These are phyloP conservation scores for Rhynchotus rufescens DNA, from an alignment of 2,797 vertebrate genomes.

Conservation along the genomic window DNA sequence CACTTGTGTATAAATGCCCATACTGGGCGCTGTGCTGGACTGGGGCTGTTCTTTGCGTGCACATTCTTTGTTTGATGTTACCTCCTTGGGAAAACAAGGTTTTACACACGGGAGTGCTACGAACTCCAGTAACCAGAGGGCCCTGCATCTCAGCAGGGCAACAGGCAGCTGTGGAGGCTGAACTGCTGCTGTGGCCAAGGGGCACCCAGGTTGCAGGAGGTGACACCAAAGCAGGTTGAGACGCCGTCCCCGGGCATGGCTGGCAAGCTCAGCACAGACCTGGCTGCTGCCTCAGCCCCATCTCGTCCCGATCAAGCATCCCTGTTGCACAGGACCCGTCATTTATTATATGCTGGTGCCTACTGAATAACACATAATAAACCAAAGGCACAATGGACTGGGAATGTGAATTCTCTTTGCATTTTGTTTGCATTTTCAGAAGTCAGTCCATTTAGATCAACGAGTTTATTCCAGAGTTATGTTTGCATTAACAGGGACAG, in stretches of 20 bases:
- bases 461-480: neutral
- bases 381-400: neutral
- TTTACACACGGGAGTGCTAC: neutral
- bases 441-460: neutral
- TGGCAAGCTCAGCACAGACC: neutral
- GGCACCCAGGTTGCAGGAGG: no score
- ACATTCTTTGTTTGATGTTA: neutral
- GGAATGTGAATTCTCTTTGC: neutral
- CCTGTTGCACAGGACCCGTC: neutral
- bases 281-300: neutral
- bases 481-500: neutral
- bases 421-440: neutral
- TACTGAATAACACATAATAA: neutral
- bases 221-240: neutral
- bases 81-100: neutral
- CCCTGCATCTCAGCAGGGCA: neutral
- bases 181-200: neutral
- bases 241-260: accelerated
- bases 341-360: neutral
- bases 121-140: neutral
- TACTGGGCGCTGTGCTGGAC: neutral
- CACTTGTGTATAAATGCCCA: neutral
- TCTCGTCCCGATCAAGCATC: neutral
- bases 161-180: neutral
- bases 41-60: neutral